These are phyloP conservation scores for Aspiorhynchus laticeps DNA, from an alignment of 2,113 vertebrate species.

Conservation along the genomic window DNA sequence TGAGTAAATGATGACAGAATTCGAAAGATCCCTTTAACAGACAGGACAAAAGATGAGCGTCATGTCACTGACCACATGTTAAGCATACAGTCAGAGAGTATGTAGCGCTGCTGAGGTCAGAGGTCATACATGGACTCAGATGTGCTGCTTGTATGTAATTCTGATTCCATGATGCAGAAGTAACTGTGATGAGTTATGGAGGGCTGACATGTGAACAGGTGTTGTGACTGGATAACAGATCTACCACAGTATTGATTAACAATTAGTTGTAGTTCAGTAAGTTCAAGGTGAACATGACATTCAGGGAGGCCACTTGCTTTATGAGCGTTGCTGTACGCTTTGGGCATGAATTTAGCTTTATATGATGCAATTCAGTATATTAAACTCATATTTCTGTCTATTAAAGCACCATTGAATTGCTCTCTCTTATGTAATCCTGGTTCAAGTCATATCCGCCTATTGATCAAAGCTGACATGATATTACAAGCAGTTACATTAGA, in stretches of 20 bases:
- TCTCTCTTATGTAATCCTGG: conserved; percentile 8
- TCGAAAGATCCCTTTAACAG: neutral
- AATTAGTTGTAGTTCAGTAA: conserved; percentile 12
- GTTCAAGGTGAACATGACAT: neutral
- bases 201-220: neutral
- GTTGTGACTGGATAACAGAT: neutral
- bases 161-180: conserved; percentile 1
- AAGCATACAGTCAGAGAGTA: neutral
- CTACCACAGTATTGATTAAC: neutral
- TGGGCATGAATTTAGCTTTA: neutral
- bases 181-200: neutral
- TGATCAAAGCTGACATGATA: conserved; percentile 46
- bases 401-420: conserved; percentile 22
- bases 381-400: conserved; percentile 33
- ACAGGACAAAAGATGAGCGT: neutral
- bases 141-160: conserved; percentile 28
- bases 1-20: neutral
- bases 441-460: conserved; percentile 37
- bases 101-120: neutral
- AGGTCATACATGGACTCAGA: conserved; percentile 42
- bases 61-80: neutral
- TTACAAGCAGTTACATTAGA: conserved; percentile 43
- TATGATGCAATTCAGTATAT: neutral
- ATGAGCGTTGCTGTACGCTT: neutral
- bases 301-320: neutral